Evolutionary conservation across 2,888 invertebrate genomes (phyloP).

Genomic region (Diarsia dahlii): DNA sequence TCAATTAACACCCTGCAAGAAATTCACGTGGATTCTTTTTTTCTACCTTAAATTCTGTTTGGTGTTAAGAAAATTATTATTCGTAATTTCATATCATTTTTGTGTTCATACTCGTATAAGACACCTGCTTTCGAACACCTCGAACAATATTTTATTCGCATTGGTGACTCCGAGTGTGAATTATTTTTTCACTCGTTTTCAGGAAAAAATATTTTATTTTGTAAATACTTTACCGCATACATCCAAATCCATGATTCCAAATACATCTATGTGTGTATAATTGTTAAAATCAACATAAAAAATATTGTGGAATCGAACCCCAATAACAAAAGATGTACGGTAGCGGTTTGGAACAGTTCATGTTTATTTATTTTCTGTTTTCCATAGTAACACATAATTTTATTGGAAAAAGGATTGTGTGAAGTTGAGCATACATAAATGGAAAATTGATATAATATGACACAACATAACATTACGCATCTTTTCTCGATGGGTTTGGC

Average conservation of each 20-base stretch:
- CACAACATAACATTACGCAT: background rate
- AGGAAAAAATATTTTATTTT: conserved; percentile 17
- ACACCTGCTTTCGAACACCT: no score
- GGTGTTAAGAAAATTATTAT: no score
- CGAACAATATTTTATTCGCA: conserved; percentile 19
- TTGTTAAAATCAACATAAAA: conserved; percentile 32
- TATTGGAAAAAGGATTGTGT: conserved; percentile 6
- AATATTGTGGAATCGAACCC: conserved; percentile 1
- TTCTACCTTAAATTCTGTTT: no score
- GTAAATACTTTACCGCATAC: no score
- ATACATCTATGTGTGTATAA: background rate
- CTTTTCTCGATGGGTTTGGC: background rate
- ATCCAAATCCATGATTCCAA: no score
- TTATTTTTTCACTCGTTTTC: background rate
- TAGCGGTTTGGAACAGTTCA: conserved; percentile 17
- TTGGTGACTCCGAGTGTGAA: conserved; percentile 17
- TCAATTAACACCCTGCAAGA: no score
- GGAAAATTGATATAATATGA: background rate
- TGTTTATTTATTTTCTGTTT: conserved; percentile 13
- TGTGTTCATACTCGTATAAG: no score
- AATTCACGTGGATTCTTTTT: no score
- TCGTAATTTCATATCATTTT: no score
- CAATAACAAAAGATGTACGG: conserved; percentile 19
- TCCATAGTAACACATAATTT: background rate
- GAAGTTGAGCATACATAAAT: background rate